Base-by-base conservation (phyloP, 1,140 invertebrate genomes). In the Nasonia giraulti region DNA sequence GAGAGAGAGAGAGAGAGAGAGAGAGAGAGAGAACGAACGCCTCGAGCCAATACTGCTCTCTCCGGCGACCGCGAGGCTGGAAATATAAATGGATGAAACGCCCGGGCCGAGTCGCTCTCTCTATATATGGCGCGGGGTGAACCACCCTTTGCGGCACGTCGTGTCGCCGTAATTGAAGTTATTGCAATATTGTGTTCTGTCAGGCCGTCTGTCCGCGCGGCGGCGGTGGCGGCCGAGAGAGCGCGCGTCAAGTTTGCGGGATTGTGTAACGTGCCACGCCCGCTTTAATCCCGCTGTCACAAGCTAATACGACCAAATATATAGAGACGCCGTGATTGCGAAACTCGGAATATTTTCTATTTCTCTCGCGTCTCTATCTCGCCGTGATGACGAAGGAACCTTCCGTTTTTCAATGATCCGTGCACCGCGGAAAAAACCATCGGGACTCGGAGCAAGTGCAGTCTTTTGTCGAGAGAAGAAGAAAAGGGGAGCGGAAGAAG, bases 181-280 rank as follows among this genome's bases (percentile, higher is more conserved):
- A 93, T 93, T 92, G 92, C 92, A 93, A 93, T 93, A 92, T 93
- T 92, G 92, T 93, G 91, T 93, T 90, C 91, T 92, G 91, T 92
- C 92, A 92, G 88, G 74, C 85, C 87, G 87, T 89, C 87, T 87
- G 88, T 90, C 86, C 88, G 86, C 84, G 86, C 83, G 20, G 66
- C 68, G 23, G 33, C 11, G 77, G 33, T 37, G 55, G 69, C 80
- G n/a, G 17, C 37, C 86, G 75, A 68, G 27, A 11, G 55, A n/a
- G 82, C 85, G 62, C 40, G 81, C 87, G 87, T 89, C 88, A 89
- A 90, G 87, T 90, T 91, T 89, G 88, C 88, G 87, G 81, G 87
- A 89, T 90, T 88, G 88, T 88, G 85, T 89, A 89, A 91, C 89
- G 87, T 85, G 86, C 88, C 87, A 89, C 88, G 88, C 87, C 88